Evolutionary conservation across 92 coral and sea anemone genomes (phyloP), one percentile per base, ranked within the genome.

Genomic region (Heteractis magnifica): DNA sequence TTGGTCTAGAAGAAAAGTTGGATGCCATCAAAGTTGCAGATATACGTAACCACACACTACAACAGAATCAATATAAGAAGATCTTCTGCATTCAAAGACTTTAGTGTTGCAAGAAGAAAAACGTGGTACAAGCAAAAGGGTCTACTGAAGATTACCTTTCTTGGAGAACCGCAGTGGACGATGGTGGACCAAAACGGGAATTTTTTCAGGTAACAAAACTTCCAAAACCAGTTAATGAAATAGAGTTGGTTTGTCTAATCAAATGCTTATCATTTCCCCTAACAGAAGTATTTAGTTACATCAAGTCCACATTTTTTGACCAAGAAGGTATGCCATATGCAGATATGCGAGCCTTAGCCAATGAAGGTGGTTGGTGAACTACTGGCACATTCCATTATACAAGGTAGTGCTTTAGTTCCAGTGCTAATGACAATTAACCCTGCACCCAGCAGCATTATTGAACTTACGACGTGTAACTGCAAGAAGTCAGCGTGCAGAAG

Each of bases 141-240:
- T 65, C 26, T 65, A 9, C 71, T 65, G 71, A 65, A 65, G 23
- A 12, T 65, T 65, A 65, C 71, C 34, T 65, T 65, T 65, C 71
- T 65, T 53, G 56, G 56, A 7, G 56, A 53, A 53, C 56, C 56
- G 65, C 65, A 82, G 73, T 34, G 90, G 84, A 34, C 3, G 3
- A 34, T 23, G 87, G 95, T 81, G 90, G 95, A 0, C 92, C 95
- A 52, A 88, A 76, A 86, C 87, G 85, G 58, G 92, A 91, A 48
- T 92, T 92, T 86, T 92, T 71, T 86, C 92, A 84, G 90, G 92
- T 92, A 59, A 80, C 53, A 64, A 21, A 6, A 10, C 26, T 3
- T 18, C 0, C 5, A 65, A 65, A 65, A 65, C 26, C 8, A 18
- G 26, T 65, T 20, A 0, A 18, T 16, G 0, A 1, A 65, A 84